A percentile compares a stretch with the other conserved stretches of the same genome.
These are phyloP conservation scores for Archips crataeganus DNA, from an alignment of 2,888 invertebrate species.

Conservation along the genomic window DNA sequence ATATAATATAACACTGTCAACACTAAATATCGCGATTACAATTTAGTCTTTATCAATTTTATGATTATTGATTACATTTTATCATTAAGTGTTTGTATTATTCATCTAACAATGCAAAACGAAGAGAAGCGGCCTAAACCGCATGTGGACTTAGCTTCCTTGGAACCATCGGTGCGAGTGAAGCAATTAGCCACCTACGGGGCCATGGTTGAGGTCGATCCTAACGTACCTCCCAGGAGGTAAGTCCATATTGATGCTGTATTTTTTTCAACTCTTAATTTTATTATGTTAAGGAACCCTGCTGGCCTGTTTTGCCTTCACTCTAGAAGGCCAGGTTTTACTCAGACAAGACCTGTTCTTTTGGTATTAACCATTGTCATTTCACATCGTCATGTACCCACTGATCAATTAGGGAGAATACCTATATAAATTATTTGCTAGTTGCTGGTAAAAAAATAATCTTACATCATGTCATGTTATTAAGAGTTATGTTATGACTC, in stretches of 20 bases:
- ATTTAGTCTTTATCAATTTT: neutral
- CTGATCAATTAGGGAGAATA: neutral
- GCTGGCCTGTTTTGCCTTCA: neutral
- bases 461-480: neutral
- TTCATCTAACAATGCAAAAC: slow-evolving; percentile 59
- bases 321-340: neutral
- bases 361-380: neutral
- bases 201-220: slow-evolving; percentile 90
- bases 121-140: slow-evolving; percentile 67
- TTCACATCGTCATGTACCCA: neutral
- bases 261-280: neutral
- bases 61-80: slow-evolving; percentile 45
- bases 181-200: slow-evolving; percentile 89
- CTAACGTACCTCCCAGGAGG: slow-evolving; percentile 91
- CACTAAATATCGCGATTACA: neutral
- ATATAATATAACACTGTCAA: neutral
- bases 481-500: neutral
- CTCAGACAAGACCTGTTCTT: neutral
- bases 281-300: neutral
- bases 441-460: neutral
- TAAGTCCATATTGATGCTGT: slow-evolving; percentile 66
- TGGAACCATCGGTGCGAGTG: slow-evolving; percentile 89
- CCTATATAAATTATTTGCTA: neutral
- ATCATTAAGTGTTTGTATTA: slow-evolving; percentile 14
- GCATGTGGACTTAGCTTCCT: slow-evolving; percentile 66